These are phyloP conservation scores for Strigamia maritima DNA, from an alignment of 2,888 invertebrate genomes.

Conservation along the genomic window DNA sequence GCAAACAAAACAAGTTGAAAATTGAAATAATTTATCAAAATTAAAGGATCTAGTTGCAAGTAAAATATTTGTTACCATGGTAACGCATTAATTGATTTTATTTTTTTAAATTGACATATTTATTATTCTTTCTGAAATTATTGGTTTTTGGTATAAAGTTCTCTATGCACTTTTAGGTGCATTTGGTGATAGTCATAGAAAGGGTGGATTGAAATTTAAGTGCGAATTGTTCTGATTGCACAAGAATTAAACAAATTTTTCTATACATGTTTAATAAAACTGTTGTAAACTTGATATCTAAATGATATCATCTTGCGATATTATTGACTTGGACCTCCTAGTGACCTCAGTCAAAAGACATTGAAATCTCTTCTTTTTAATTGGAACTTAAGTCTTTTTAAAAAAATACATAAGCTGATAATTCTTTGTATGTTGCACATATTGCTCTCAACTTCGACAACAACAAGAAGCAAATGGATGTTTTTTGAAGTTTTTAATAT, in stretches of 20 bases:
- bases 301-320: constrained; percentile 30
- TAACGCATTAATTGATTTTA: not conserved
- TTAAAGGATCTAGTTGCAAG: not conserved
- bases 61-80: not conserved
- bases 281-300: constrained; percentile 25
- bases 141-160: not conserved
- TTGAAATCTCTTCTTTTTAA: constrained; percentile 24
- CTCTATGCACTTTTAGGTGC: not conserved
- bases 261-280: not conserved
- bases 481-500: not conserved
- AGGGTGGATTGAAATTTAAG: too few species aligned
- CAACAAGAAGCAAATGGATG: not conserved
- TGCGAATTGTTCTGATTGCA: not conserved
- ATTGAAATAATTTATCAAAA: constrained; percentile 29
- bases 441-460: not conserved
- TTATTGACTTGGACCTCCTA: constrained; percentile 24
- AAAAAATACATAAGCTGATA: constrained; percentile 9
- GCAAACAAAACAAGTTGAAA: constrained; percentile 34
- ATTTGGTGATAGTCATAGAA: too few species aligned
- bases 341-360: constrained; percentile 31
- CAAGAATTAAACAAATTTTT: not conserved
- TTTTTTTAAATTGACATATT: not conserved
- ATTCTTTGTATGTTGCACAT: constrained; percentile 24
- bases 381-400: not conserved
- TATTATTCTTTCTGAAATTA: not conserved